phyloP scores from a whole-genome alignment of 2,113 vertebrate genomes.

The Cebus imitator region DNA sequence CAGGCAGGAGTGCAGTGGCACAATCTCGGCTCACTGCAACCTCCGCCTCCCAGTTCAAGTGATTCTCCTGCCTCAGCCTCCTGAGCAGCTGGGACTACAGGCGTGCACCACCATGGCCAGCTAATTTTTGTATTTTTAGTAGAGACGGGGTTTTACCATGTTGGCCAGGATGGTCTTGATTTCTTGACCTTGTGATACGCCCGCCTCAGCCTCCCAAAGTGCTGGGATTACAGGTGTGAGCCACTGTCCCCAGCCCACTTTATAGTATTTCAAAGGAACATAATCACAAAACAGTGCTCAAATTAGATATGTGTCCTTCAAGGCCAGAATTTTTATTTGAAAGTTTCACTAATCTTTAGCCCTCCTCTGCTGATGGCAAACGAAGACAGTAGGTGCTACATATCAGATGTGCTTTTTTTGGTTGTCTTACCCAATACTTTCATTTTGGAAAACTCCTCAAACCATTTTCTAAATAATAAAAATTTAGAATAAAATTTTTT shows the following conservation, averaged over 20 bases:
- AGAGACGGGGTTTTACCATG: no score
- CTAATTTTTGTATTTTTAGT: no score
- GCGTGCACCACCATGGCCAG: no score
- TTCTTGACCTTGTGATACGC: no score
- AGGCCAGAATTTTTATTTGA: not conserved
- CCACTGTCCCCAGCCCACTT: not conserved
- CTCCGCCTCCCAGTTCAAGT: no score
- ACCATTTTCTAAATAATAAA: not conserved
- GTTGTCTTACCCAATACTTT: not conserved
- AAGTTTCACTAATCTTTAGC: not conserved
- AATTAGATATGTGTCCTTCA: not conserved
- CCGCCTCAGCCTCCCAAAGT: no score
- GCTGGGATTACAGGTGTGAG: no score
- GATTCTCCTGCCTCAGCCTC: no score
- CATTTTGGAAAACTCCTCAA: not conserved
- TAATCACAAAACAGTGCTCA: not conserved
- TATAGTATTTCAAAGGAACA: not conserved
- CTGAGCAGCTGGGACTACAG: no score
- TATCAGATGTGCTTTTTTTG: not conserved
- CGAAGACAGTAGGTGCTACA: not conserved
- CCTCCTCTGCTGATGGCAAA: not conserved
- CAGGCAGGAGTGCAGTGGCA: no score
- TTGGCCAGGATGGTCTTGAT: no score
- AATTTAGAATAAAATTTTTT: not conserved
- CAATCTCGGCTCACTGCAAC: no score